Evolutionary conservation across 1,140 invertebrate genomes (phyloP).

Genomic region (Cryptotermes secundus): DNA sequence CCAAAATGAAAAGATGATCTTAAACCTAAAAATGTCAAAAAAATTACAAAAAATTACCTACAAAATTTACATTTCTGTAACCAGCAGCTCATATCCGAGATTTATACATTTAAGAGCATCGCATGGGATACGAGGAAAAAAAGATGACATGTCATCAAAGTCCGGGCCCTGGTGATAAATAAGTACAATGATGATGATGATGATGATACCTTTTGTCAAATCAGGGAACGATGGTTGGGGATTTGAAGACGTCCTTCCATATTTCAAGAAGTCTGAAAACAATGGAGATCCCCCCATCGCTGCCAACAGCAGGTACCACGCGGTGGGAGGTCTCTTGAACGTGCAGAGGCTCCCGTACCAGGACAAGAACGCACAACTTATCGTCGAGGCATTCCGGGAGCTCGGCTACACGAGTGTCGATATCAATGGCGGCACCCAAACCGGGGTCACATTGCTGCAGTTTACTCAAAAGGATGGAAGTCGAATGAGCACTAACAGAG

Average conservation of each 20-base stretch:
- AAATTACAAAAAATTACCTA: too few relatives aligned
- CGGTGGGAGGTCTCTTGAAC: slow-evolving; percentile 46
- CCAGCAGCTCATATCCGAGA: too few relatives aligned
- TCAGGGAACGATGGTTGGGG: slow-evolving; percentile 51
- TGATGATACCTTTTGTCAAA: background rate
- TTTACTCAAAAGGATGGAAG: slow-evolving; percentile 21
- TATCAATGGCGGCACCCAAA: slow-evolving; percentile 6
- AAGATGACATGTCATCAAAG: too few relatives aligned
- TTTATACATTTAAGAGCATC: too few relatives aligned
- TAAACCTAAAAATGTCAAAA: too few relatives aligned
- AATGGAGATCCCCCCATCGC: background rate
- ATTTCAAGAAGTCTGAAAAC: slow-evolving; percentile 50
- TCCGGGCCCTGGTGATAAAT: too few relatives aligned
- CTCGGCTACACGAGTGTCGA: background rate
- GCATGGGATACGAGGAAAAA: too few relatives aligned
- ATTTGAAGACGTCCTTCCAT: slow-evolving; percentile 51
- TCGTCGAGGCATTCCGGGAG: background rate
- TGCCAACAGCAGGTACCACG: slow-evolving; percentile 43
- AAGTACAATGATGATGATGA: too few relatives aligned
- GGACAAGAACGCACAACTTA: background rate
- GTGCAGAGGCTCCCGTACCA: slow-evolving; percentile 55
- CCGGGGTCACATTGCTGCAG: background rate
- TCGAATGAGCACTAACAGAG: slow-evolving; percentile 11
- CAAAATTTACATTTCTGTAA: too few relatives aligned
- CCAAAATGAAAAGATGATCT: too few relatives aligned